phyloP scores from a whole-genome alignment of 2,888 invertebrate species.

The Sminthurinus aureus region DNA sequence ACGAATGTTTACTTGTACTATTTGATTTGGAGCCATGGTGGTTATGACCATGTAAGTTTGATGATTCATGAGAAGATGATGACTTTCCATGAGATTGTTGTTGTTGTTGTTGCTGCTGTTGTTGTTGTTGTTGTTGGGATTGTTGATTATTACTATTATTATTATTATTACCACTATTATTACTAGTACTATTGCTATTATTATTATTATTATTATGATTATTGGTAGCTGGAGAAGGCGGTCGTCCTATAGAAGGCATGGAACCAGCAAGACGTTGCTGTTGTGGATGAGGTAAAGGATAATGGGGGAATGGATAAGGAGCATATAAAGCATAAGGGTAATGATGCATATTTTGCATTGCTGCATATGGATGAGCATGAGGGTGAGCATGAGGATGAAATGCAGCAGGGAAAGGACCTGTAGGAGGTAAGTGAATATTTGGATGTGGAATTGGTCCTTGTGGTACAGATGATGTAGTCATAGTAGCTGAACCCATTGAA shows the following conservation, averaged over 20 bases:
- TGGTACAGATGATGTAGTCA: conserved; percentile 58
- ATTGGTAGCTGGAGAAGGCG: conserved; percentile 23
- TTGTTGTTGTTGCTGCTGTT: conserved; percentile 36
- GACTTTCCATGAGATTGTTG: conserved; percentile 43
- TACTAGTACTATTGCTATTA: neutral
- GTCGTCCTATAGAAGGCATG: conserved; percentile 28
- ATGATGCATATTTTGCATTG: conserved; percentile 72
- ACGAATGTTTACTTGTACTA: conserved; percentile 36
- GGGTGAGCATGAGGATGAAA: conserved; percentile 68
- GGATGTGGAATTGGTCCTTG: conserved; percentile 59
- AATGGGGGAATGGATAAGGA: conserved; percentile 59
- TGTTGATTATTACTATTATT: conserved; percentile 35
- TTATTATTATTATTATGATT: neutral
- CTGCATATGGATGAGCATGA: conserved; percentile 70
- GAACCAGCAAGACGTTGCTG: conserved; percentile 61
- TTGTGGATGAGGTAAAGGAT: conserved; percentile 67
- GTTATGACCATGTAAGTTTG: conserved; percentile 45
- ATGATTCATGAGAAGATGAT: conserved; percentile 43
- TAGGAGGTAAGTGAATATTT: conserved; percentile 71
- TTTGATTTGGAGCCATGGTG: conserved; percentile 30
- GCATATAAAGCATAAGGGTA: conserved; percentile 64
- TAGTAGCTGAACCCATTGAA: conserved; percentile 49
- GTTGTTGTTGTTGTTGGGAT: conserved; percentile 46
- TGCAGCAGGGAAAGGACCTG: conserved; percentile 57
- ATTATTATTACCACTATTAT: neutral